Percentiles rank a stretch among this genome's conserved stretches.
Evolutionary conservation across 2,113 vertebrate species (phyloP).

Genomic region (Chiloscyllium plagiosum): DNA sequence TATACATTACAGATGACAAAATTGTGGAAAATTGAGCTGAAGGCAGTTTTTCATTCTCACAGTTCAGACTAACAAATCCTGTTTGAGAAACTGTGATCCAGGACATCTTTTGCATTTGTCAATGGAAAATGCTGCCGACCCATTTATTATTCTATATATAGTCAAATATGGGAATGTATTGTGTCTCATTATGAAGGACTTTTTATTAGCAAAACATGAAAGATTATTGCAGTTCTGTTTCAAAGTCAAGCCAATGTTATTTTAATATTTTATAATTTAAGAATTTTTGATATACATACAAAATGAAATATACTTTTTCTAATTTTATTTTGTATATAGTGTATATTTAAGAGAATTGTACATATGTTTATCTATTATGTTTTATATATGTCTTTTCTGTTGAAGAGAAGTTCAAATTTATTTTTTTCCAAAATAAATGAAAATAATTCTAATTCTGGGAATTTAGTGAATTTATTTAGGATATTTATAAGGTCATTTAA

Average conservation of each 20-base stretch:
- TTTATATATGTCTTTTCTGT: constrained; percentile 36
- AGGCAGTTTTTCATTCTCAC: neutral
- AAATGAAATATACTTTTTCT: constrained; percentile 36
- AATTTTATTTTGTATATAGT: constrained; percentile 36
- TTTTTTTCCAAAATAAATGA: constrained; percentile 36
- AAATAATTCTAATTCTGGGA: constrained; percentile 24
- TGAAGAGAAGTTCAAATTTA: constrained; percentile 33
- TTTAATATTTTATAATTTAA: constrained; percentile 37
- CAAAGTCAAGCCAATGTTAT: constrained; percentile 33
- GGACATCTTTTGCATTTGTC: neutral
- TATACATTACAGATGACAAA: neutral
- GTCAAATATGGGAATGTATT: constrained; percentile 2
- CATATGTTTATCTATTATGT: constrained; percentile 30
- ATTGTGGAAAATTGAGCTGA: neutral
- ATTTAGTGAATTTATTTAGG: neutral
- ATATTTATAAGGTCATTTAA: neutral
- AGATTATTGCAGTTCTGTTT: constrained; percentile 28
- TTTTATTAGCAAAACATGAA: neutral
- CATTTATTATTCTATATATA: neutral
- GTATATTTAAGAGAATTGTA: constrained; percentile 37
- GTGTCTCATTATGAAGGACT: constrained; percentile 32
- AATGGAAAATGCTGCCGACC: neutral
- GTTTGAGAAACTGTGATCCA: neutral
- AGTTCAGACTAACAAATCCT: neutral
- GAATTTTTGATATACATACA: constrained; percentile 34